Evolutionary conservation across 2,888 invertebrate species (phyloP).

Genomic region (Trilocha varians): DNA sequence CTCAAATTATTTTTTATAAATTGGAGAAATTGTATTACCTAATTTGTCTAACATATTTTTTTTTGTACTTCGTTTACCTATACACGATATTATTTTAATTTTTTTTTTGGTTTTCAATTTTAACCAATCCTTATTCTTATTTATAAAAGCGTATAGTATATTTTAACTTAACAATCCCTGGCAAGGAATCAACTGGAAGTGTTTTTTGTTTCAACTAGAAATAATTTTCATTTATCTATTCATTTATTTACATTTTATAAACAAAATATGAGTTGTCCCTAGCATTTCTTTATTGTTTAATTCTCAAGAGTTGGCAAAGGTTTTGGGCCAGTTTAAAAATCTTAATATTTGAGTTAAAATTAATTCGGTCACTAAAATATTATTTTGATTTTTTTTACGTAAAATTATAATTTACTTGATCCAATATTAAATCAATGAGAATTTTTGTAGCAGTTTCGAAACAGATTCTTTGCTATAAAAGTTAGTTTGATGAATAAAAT

Average conservation of each 20-base stretch:
- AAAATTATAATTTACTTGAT: too few relatives aligned
- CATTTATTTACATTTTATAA: conserved; percentile 30
- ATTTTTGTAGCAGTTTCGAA: too few relatives aligned
- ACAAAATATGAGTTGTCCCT: conserved; percentile 27
- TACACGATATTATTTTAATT: background rate
- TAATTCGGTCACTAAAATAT: too few relatives aligned
- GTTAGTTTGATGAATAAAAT: too few relatives aligned
- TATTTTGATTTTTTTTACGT: too few relatives aligned
- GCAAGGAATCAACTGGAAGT: conserved; percentile 20
- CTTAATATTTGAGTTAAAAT: background rate
- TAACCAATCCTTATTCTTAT: background rate
- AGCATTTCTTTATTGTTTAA: conserved; percentile 38
- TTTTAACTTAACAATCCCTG: conserved; percentile 18
- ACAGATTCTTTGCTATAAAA: too few relatives aligned
- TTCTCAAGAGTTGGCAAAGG: conserved; percentile 44
- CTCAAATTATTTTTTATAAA: too few relatives aligned
- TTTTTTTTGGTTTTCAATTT: background rate
- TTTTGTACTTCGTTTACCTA: background rate
- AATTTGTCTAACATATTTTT: too few relatives aligned
- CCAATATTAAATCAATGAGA: too few relatives aligned
- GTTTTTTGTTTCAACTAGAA: conserved; percentile 28
- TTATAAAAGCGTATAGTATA: background rate
- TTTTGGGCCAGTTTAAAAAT: conserved; percentile 11
- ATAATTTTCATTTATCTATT: conserved; percentile 16
- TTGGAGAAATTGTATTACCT: too few relatives aligned